A percentile compares a stretch with the other conserved stretches of the same genome.
phyloP scores from a whole-genome alignment of 2,113 vertebrate species.

The Dasyornis broadbenti region DNA sequence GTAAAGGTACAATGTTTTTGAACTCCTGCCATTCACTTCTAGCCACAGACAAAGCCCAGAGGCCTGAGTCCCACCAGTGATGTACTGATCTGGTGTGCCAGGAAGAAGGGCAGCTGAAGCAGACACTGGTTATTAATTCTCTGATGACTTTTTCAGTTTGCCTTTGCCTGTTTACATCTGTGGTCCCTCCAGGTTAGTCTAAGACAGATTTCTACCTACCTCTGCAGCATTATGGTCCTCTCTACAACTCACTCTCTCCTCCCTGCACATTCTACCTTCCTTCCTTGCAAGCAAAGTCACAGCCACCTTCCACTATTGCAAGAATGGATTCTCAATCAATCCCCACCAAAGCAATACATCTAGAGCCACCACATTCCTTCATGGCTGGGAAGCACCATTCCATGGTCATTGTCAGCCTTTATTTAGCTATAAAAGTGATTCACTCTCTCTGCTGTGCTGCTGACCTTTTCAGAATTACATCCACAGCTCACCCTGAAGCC shows the following conservation, averaged over 20 bases:
- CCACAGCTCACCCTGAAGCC: conserved; percentile 9
- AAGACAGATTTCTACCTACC: neutral
- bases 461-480: conserved; percentile 54
- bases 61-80: neutral
- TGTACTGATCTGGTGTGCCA: neutral
- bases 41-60: neutral
- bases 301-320: neutral
- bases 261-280: neutral
- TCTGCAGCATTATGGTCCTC: neutral
- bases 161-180: neutral
- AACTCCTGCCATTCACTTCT: neutral
- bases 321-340: neutral
- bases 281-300: neutral
- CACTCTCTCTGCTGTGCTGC: neutral
- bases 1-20: neutral
- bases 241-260: neutral
- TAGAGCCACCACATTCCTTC: neutral
- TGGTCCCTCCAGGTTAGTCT: neutral
- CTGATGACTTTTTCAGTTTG: neutral
- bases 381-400: neutral
- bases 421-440: conserved; percentile 41
- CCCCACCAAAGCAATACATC: neutral
- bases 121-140: neutral
- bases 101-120: neutral
- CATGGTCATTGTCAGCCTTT: neutral